These are phyloP conservation scores for Chironomus riparius DNA, from an alignment of 2,888 invertebrate genomes.

Conservation along the genomic window DNA sequence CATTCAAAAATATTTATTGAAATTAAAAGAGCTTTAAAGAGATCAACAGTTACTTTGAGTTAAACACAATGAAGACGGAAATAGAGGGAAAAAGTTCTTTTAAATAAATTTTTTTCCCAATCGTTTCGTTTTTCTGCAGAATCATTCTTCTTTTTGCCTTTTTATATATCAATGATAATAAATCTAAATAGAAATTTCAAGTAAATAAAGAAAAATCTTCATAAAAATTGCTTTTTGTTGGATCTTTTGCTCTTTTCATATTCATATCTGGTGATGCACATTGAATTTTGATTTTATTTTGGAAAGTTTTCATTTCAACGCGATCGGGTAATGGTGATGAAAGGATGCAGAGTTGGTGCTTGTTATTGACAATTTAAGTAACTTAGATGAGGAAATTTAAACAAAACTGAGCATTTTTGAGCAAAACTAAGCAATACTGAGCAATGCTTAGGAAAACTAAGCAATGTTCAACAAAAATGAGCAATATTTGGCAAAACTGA, in stretches of 20 bases:
- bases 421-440: no score
- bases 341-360: no score
- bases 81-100: no score
- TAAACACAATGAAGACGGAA: neutral
- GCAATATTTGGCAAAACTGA: no score
- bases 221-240: neutral
- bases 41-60: neutral
- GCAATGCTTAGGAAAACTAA: no score
- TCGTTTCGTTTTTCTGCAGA: neutral
- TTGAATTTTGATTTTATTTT: neutral
- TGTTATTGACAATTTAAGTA: no score
- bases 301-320: neutral
- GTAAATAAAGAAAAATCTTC: neutral
- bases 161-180: neutral
- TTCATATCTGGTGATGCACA: neutral
- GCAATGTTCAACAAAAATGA: no score
- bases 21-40: neutral
- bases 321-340: neutral
- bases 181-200: constrained; percentile 16
- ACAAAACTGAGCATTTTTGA: no score
- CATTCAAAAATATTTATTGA: no score
- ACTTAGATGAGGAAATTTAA: no score
- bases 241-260: neutral
- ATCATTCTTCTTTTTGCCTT: neutral
- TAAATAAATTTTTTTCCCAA: neutral